These are phyloP conservation scores for Hyperoodon ampullatus DNA, from an alignment of 2,113 vertebrate genomes.

Conservation along the genomic window DNA sequence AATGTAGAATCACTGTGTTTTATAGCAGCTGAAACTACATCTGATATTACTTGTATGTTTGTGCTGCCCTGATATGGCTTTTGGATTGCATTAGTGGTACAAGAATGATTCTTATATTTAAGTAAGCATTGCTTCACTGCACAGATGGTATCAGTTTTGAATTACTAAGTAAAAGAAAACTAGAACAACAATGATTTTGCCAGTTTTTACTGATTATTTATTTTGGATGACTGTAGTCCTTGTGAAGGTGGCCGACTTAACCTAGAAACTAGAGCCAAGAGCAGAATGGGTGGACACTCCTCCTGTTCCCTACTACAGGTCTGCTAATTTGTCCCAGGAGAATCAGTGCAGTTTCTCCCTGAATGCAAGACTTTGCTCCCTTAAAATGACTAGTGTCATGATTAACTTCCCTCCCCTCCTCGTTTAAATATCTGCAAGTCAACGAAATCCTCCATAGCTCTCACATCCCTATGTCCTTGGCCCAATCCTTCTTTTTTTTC, in stretches of 20 bases:
- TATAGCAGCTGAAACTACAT: conserved; percentile 42
- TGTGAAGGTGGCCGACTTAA: conserved; percentile 22
- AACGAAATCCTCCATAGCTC: neutral
- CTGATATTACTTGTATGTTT: conserved; percentile 2
- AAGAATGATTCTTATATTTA: conserved; percentile 39
- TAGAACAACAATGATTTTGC: conserved; percentile 4
- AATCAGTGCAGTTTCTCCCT: neutral
- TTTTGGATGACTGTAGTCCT: conserved; percentile 41
- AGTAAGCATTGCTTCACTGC: conserved; percentile 1
- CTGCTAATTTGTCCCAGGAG: neutral
- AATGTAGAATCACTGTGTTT: conserved; percentile 30
- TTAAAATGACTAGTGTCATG: neutral
- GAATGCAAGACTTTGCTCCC: neutral
- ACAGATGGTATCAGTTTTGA: conserved; percentile 49
- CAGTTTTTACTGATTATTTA: conserved; percentile 54
- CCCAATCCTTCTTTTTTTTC: neutral
- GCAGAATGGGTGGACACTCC: neutral
- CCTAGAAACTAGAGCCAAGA: neutral
- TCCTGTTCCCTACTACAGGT: neutral
- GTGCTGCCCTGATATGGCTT: neutral
- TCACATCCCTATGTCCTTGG: neutral
- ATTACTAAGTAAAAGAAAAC: conserved; percentile 46
- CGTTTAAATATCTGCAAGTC: neutral
- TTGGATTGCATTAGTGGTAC: conserved; percentile 17
- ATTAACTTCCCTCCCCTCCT: neutral